These are phyloP conservation scores for Apogon talboti DNA, from an alignment of 2,797 vertebrate species.

Conservation along the genomic window DNA sequence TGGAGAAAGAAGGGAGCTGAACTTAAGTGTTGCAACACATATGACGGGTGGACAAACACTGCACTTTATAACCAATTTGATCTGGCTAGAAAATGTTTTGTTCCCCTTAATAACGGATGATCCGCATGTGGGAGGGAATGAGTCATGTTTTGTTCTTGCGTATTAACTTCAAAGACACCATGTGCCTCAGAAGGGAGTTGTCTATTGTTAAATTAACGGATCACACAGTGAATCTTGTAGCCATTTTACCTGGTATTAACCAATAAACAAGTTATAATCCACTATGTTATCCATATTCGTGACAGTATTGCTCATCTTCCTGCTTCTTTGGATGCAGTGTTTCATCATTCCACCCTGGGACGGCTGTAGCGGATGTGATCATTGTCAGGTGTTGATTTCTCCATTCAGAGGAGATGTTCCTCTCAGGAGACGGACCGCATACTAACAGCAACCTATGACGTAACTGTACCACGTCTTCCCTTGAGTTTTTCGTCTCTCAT, in stretches of 20 bases:
- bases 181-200: conserved; percentile 12
- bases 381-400: conserved; percentile 57
- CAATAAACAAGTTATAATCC: background rate
- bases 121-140: conserved; percentile 71
- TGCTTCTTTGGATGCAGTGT: conserved; percentile 54
- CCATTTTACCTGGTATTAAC: conserved; percentile 20
- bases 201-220: conserved; percentile 38
- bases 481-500: conserved; percentile 49
- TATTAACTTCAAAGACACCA: conserved; percentile 65
- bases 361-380: conserved; percentile 63
- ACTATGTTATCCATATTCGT: conserved; percentile 4
- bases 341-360: conserved; percentile 75
- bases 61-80: conserved; percentile 72
- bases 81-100: conserved; percentile 71
- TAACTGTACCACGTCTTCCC: conserved; percentile 48
- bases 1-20: conserved; percentile 63
- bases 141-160: conserved; percentile 75
- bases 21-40: conserved; percentile 75
- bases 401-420: conserved; percentile 51
- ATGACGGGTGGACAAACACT: conserved; percentile 71
- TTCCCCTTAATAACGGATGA: conserved; percentile 71
- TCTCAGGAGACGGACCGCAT: conserved; percentile 52
- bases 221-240: conserved; percentile 20
- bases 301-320: conserved; percentile 25
- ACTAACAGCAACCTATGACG: conserved; percentile 70